phyloP scores from a whole-genome alignment of 2,113 vertebrate species.

The Pterocles burchelli region DNA sequence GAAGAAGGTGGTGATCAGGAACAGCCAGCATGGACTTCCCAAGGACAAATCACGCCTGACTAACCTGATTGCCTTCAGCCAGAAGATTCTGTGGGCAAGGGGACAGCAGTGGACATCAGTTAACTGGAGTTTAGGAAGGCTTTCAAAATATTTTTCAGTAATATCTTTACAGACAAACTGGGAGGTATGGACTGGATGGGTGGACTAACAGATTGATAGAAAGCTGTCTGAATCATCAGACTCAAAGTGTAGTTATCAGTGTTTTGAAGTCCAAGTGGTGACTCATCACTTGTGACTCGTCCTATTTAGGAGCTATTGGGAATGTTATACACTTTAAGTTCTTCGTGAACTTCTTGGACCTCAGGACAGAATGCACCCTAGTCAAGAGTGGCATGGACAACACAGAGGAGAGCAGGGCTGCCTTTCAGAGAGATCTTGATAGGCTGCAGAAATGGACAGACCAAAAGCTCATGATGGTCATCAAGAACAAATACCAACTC shows the following conservation, averaged over 20 bases:
- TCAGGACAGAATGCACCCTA: background rate
- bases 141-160: background rate
- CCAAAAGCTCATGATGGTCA: background rate
- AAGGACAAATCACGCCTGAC: background rate
- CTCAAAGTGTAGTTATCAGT: background rate
- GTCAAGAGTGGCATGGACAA: background rate
- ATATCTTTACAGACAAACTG: background rate
- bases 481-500: background rate
- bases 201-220: background rate
- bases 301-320: background rate
- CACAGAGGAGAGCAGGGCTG: background rate
- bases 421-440: background rate
- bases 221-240: background rate
- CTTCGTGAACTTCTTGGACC: background rate
- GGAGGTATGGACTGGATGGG: fast-evolving
- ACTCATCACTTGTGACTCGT: background rate
- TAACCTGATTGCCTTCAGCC: background rate
- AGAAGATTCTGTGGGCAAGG: background rate
- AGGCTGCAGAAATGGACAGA: background rate
- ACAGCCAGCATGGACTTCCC: background rate
- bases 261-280: background rate
- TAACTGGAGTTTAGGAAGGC: background rate
- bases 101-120: background rate
- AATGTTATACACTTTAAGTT: background rate
- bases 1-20: background rate